Percentiles rank a stretch among this genome's conserved stretches.
phyloP scores from a whole-genome alignment of 2,797 vertebrate genomes.

The Microhierax caerulescens region DNA sequence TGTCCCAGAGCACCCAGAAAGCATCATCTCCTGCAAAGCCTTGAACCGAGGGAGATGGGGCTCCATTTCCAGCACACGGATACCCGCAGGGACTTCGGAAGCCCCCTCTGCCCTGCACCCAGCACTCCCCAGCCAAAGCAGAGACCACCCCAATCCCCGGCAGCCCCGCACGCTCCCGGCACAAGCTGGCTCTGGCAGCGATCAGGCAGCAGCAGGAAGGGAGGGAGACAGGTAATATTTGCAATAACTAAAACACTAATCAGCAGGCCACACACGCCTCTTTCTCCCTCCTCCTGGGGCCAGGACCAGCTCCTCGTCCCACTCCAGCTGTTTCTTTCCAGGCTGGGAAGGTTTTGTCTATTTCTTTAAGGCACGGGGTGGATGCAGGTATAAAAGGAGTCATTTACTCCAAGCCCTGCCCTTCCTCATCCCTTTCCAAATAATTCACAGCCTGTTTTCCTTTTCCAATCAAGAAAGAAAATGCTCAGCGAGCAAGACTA shows the following conservation, averaged over 20 bases:
- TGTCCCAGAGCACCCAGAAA: background rate
- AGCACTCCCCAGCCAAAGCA: background rate
- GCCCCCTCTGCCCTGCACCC: background rate
- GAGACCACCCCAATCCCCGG: background rate
- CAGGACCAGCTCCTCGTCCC: background rate
- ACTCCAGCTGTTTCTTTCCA: background rate
- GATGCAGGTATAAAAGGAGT: background rate
- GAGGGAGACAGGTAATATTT: background rate
- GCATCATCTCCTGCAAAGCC: background rate
- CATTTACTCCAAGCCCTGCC: background rate
- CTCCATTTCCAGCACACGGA: background rate
- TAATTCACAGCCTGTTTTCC: background rate
- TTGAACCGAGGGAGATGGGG: too few relatives aligned
- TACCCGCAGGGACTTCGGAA: background rate
- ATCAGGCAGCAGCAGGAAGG: background rate
- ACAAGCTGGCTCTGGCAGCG: background rate
- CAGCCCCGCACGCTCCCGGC: rapidly evolving
- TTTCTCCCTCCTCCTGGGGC: background rate
- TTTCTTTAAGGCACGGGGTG: background rate
- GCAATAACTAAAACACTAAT: background rate
- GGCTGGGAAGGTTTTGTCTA: rapidly evolving
- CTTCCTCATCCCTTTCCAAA: background rate
- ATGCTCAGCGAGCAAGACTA: background rate
- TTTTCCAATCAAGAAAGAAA: background rate
- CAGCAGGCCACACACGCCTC: background rate